Evolutionary conservation across 64 coral and sea anemone genomes (phyloP), one percentile per base, ranked within the genome.

Genomic region (Platygyra sinensis): DNA sequence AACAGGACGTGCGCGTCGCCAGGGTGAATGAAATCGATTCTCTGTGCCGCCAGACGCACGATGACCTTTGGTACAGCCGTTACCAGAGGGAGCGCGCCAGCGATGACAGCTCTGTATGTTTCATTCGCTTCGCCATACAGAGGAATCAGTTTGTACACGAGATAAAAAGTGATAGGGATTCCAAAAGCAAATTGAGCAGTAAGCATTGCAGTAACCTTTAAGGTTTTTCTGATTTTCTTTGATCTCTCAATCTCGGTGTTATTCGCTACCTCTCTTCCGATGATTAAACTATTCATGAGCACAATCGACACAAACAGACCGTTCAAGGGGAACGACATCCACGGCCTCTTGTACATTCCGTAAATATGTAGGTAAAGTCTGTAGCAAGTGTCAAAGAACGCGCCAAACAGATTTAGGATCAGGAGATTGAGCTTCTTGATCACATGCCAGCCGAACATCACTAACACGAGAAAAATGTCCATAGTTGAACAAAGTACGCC

Each of bases 281-380:
- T 85, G n/a, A 89, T 78, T 73, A 76, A 92, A 39, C 86, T 82
- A 62, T 91, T 91, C 24, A 92, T 73, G 10, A 89, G 4, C 19
- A 92, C 24, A 18, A 92, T 38, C 7, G 61, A 8, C 0, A 42
- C 77, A 73, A 92, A 92, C 2, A 92, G 20, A 1, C 30, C 86
- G 67, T 96, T 96, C 28, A 96, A 63, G 16, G 86, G 94, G 42
- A 96, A 89, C 5, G 90, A 89, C 86, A 51, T 89, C 86, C 94
- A 92, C 17, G 78, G 69, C 20, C 71, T 72, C 28, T 90, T 51
- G 91, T 93, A 96, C 18, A 93, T 79, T 28, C 74, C 94, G 30
- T 86, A 93, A 10, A 96, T 73, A n/a, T 93, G 80, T 46, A 93
- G 72, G 73, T 75, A 89, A 22, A 96, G 80, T 9, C 81, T 64